These are phyloP conservation scores for Ficedula albicollis DNA, from an alignment of 2,797 vertebrate genomes.

Conservation along the genomic window DNA sequence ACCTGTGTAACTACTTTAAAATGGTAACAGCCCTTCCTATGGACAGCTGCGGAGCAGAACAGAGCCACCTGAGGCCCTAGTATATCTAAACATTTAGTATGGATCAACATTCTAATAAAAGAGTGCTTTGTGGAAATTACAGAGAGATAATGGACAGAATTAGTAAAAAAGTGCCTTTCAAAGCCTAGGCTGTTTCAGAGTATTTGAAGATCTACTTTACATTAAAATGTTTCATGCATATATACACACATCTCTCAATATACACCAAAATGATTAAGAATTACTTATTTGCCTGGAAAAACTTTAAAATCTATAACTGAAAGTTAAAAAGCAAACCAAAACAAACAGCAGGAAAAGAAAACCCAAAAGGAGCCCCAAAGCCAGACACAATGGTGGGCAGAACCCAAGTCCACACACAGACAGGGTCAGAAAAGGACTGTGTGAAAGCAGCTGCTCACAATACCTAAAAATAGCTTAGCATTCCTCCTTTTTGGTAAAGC, in stretches of 20 bases:
- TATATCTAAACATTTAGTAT: neutral
- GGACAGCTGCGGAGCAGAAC: neutral
- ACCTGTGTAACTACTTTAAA: neutral
- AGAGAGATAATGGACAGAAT: neutral
- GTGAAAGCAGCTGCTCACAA: constrained; percentile 65
- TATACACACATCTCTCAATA: neutral
- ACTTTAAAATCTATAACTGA: neutral
- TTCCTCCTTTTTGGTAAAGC: constrained; percentile 91
- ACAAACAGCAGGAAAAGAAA: neutral
- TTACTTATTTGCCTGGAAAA: neutral
- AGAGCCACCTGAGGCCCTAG: neutral
- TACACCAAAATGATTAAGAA: neutral
- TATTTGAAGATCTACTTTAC: neutral
- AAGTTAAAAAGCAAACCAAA: neutral
- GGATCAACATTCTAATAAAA: neutral
- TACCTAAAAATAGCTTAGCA: constrained; percentile 96
- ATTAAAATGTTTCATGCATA: neutral
- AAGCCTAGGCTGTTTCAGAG: neutral
- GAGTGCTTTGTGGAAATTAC: neutral
- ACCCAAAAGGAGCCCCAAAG: neutral
- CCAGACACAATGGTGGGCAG: constrained; percentile 3
- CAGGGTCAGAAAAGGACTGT: constrained; percentile 16
- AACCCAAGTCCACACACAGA: neutral
- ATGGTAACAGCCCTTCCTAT: neutral
- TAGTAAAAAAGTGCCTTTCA: neutral